Base-by-base conservation (phyloP, 2,888 invertebrate genomes). In the Agriopis marginaria region DNA sequence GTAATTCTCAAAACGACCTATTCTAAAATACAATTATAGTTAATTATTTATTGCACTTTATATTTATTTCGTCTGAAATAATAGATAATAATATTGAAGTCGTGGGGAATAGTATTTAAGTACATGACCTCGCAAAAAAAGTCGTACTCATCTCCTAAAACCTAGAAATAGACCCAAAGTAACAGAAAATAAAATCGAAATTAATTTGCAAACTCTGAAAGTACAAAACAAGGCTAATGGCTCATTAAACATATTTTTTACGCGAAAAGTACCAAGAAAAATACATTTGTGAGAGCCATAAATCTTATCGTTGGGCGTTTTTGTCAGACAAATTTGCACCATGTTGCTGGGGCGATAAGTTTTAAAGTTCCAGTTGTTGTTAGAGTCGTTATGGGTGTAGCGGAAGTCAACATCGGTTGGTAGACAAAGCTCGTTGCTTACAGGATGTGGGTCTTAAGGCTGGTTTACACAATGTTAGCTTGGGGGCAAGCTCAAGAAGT, bases 271-370 rank as follows among this genome's bases (percentile, higher is more conserved):
- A 61, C 60, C 82, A 82, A 82, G 72, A 77, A 82, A 82, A 80
- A 84, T 81, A 77, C 84, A 89, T 89, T 90, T 86, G 85, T 84
- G 78, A 82, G 86, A 85, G 82, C 82, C 87, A 87, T 90, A 90
- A 91, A 90, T 90, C 86, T 86, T 77, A 82, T 81, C 79, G 73
- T 62, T 58, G 66, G 70, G 3, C 69, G 40, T 11, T 60, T 32
- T 45, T 32, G 68, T 47, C 8, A 59, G 63, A 45, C 59, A 66
- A 56, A 82, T 74, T 81, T 76, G 14, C 66, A 66, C 78, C 78
- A 77, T 82, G 79, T 63, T 42, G 0, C 7, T 58, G 23, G 42
- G 7, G 50, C 0, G 7, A 65, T 84, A 83, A 65, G 81, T 72
- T 70, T 75, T 44, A 73, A 61, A 79, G 71, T 55, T 64, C 40